A percentile compares a stretch with the other conserved stretches of the same genome.
phyloP scores from a whole-genome alignment of 2,888 invertebrate species.

The Odontocerum albicorne region DNA sequence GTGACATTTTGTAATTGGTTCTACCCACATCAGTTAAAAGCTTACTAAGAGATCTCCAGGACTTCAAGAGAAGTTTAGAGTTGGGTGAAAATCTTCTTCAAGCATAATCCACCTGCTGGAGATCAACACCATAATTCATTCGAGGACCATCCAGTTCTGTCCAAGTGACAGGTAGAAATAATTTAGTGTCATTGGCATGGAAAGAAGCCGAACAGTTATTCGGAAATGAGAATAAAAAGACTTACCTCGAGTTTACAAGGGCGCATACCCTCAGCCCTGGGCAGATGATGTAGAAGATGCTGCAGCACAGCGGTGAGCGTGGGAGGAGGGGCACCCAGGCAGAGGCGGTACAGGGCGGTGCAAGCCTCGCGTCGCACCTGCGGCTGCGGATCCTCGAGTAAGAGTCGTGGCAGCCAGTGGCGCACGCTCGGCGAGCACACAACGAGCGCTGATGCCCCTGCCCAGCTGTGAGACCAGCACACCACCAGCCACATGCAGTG shows the following conservation, averaged over 20 bases:
- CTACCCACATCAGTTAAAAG: no score
- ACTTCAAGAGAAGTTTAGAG: no score
- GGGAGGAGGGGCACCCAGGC: conserved; percentile 52
- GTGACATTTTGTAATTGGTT: no score
- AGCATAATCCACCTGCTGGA: no score
- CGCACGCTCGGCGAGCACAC: conserved; percentile 76
- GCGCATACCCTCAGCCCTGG: conserved; percentile 84
- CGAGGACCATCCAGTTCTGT: no score
- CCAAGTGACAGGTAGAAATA: no score
- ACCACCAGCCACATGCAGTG: conserved; percentile 91
- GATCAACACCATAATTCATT: no score
- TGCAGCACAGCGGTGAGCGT: conserved; percentile 67
- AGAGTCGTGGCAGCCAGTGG: conserved; percentile 81
- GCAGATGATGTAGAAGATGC: conserved; percentile 77
- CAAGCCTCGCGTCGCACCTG: conserved; percentile 89
- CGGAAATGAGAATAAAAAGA: no score
- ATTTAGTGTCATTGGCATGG: no score
- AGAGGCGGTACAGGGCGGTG: conserved; percentile 87
- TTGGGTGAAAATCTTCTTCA: no score
- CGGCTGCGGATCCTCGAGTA: conserved; percentile 91
- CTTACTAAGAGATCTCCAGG: no score
- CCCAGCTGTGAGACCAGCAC: conserved; percentile 89
- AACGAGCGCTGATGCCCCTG: conserved; percentile 72
- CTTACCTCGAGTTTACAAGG: conserved; percentile 58
- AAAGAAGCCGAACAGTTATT: no score